phyloP scores from a whole-genome alignment of 2,888 invertebrate species.

The Galerucella nymphaeae region DNA sequence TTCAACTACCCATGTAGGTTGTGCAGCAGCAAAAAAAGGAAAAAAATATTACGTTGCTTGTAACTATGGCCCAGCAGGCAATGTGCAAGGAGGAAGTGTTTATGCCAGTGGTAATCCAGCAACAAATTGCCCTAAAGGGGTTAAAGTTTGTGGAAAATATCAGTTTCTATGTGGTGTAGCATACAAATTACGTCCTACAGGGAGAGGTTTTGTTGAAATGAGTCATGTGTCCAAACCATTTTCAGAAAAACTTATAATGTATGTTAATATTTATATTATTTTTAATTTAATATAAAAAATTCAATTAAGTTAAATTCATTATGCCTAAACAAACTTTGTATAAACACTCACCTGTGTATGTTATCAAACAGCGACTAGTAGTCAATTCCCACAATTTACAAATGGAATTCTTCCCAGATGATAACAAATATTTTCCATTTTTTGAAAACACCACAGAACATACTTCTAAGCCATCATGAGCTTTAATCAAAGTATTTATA shows the following conservation, averaged over 20 bases:
- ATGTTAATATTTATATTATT: constrained; percentile 1
- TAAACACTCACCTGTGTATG: constrained; percentile 82
- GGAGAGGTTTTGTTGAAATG: neutral
- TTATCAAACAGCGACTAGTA: constrained; percentile 95
- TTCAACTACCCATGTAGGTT: constrained; percentile 41
- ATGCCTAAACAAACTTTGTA: too few relatives aligned
- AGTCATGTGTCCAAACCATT: neutral
- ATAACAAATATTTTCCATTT: constrained; percentile 97
- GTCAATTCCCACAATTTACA: constrained; percentile 99
- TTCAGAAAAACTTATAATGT: neutral
- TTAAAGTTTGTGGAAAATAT: constrained; percentile 26
- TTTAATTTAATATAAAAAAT: neutral
- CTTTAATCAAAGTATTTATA: constrained; percentile 91
- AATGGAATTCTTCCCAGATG: constrained; percentile 95
- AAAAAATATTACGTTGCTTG: constrained; percentile 24
- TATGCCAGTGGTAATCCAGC: constrained; percentile 31
- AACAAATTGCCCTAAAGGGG: constrained; percentile 59
- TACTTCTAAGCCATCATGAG: constrained; percentile 94
- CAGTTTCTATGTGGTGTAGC: constrained; percentile 33
- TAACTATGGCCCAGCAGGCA: constrained; percentile 38
- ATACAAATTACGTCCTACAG: neutral
- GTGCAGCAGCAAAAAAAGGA: constrained; percentile 24
- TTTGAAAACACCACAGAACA: constrained; percentile 94
- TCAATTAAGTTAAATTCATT: too few relatives aligned
- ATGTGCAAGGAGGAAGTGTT: constrained; percentile 12